Base-by-base conservation (phyloP, 2,888 invertebrate species). In the Drosophila tanythrix region DNA sequence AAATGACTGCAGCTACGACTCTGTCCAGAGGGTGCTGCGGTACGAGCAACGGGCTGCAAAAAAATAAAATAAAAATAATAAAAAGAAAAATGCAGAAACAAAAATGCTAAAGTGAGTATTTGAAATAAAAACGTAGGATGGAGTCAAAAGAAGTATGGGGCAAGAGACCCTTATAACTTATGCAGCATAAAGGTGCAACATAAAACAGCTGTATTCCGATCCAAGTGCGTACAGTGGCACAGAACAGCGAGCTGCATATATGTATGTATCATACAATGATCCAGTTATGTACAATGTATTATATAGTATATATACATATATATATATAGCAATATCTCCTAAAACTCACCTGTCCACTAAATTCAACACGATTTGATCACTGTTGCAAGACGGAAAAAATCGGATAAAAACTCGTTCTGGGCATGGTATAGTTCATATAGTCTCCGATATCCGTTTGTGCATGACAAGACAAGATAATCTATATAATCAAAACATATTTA, bases 1-100 rank as follows among this genome's bases (percentile, higher is more conserved):
- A 81, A 82, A 83, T 75, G 68, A 52, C 59, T 78, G 68, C 65
- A 64, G 71, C 78, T 65, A 67, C 61, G 57, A 68, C 67, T 58
- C 40, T 61, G 43, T 48, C 58, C 56, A 11, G 35, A 38, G 31
- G 57, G 53, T 35, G 50, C 21, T 46, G 53, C 46, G 35, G 70
- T 38, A 61, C 58, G 48, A 65, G 65, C 64, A 69, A 60, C 53
- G 43, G 53, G 40, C 57, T 36, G 27, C 13, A 52, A 46, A 55
- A 55, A 35, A 8, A 57, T 31, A 29, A 40, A 40, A 36, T 18
- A 29, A 38, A 6, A 15, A 4, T 0, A 0, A 31, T 3, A 27
- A 8, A 36, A 53, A 53, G 25, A 35, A 57, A 29, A 43, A 15
- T 21, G 43, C 29, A 18, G 7, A 13, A 57, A 57, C 38, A 57